phyloP scores from a whole-genome alignment of 2,888 invertebrate genomes.

The Lasius platythorax region DNA sequence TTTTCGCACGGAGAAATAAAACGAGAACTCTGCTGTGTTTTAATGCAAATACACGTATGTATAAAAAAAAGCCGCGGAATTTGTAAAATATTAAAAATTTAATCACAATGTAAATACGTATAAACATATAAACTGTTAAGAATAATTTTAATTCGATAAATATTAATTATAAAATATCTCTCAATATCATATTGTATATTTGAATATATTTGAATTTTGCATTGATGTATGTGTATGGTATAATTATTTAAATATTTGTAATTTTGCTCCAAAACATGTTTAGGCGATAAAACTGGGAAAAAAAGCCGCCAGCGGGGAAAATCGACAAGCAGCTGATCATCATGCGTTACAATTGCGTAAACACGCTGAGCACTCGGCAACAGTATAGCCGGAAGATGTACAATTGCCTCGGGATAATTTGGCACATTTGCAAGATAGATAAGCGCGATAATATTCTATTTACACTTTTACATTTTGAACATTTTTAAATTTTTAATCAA shows the following conservation, averaged over 20 bases:
- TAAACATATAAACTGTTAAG: too few species aligned
- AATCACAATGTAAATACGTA: too few species aligned
- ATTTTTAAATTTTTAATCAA: background rate
- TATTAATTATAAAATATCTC: too few species aligned
- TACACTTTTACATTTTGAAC: background rate
- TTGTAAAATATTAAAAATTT: too few species aligned
- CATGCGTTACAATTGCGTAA: background rate
- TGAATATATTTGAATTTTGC: background rate
- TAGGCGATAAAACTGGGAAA: background rate
- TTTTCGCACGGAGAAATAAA: background rate
- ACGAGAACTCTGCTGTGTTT: background rate
- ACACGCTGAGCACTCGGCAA: background rate
- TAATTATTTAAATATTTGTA: background rate
- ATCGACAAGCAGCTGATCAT: conserved; percentile 5
- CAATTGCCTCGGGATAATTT: background rate
- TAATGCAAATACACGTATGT: background rate
- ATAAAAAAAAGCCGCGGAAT: too few species aligned
- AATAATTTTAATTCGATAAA: too few species aligned
- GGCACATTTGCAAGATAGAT: background rate
- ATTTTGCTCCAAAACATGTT: background rate
- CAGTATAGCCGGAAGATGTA: background rate
- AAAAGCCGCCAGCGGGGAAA: background rate
- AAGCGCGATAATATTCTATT: background rate
- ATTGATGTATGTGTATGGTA: background rate
- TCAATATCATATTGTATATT: too few species aligned